Percentiles rank a stretch among this genome's conserved stretches.
These are phyloP conservation scores for Drosophila mimetica DNA, from an alignment of 2,888 invertebrate species.

Conservation along the genomic window DNA sequence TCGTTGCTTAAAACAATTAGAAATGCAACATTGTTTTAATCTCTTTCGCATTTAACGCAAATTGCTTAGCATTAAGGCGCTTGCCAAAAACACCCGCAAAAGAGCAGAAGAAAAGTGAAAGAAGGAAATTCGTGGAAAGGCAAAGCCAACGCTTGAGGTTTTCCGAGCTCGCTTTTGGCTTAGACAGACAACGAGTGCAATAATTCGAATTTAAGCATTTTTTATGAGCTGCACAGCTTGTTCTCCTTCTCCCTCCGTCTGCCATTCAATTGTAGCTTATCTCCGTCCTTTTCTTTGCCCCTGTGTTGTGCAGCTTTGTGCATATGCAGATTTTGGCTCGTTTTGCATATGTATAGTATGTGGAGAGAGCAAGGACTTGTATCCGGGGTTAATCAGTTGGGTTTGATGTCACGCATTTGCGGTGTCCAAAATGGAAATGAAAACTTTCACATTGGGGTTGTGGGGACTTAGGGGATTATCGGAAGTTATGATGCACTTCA, in stretches of 20 bases:
- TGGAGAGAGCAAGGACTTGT: constrained; percentile 49
- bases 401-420: constrained; percentile 25
- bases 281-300: background rate
- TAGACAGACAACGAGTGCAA: constrained; percentile 54
- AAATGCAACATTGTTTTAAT: constrained; percentile 80
- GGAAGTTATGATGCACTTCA: constrained; percentile 10
- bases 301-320: constrained; percentile 42
- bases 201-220: constrained; percentile 76
- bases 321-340: constrained; percentile 76
- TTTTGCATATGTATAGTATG: constrained; percentile 53
- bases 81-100: constrained; percentile 58
- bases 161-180: constrained; percentile 18
- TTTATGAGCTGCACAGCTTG: constrained; percentile 50
- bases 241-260: background rate
- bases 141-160: constrained; percentile 36
- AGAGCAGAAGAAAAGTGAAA: constrained; percentile 18
- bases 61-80: constrained; percentile 78
- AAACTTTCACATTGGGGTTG: constrained; percentile 9
- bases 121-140: constrained; percentile 29
- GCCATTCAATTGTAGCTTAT: constrained; percentile 34
- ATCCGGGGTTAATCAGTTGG: constrained; percentile 34
- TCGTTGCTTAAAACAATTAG: constrained; percentile 77
- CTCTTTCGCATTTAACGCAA: constrained; percentile 81
- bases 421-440: constrained; percentile 16
- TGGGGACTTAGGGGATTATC: constrained; percentile 3